Evolutionary conservation across 2,888 invertebrate species (phyloP).

Genomic region (Napeogenes inachia): DNA sequence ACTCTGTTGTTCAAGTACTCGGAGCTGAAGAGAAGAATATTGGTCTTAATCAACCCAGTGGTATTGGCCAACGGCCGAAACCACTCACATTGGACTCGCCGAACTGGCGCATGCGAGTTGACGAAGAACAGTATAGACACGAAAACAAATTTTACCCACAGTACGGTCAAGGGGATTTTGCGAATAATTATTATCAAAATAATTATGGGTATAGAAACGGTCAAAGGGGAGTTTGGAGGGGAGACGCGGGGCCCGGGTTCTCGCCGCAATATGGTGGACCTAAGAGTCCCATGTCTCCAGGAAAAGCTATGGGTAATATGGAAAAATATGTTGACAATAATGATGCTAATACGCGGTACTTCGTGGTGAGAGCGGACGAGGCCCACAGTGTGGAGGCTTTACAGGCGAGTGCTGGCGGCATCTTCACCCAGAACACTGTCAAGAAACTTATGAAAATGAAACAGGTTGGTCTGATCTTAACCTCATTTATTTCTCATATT

Average conservation of each 20-base stretch:
- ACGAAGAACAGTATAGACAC: conserved; percentile 49
- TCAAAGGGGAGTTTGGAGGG: conserved; percentile 46
- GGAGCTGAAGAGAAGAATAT: conserved; percentile 84
- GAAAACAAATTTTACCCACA: conserved; percentile 46
- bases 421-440: conserved; percentile 78
- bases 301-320: conserved; percentile 59
- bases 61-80: conserved; percentile 86
- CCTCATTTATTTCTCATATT: neutral
- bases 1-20: conserved; percentile 81
- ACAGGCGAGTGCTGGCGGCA: conserved; percentile 67
- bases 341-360: conserved; percentile 60
- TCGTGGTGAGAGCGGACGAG: conserved; percentile 80
- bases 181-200: conserved; percentile 45
- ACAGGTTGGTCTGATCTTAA: conserved; percentile 62
- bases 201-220: conserved; percentile 47
- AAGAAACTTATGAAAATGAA: conserved; percentile 78
- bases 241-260: conserved; percentile 45
- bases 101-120: conserved; percentile 54
- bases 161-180: conserved; percentile 45
- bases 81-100: conserved; percentile 80
- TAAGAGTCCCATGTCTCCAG: conserved; percentile 59
- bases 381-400: conserved; percentile 71
- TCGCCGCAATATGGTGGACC: conserved; percentile 51
- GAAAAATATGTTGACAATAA: conserved; percentile 54
- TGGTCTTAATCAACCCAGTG: conserved; percentile 83